Conservation (phyloP, 1,140 invertebrate species). For the Anastrepha obliqua region DNA sequence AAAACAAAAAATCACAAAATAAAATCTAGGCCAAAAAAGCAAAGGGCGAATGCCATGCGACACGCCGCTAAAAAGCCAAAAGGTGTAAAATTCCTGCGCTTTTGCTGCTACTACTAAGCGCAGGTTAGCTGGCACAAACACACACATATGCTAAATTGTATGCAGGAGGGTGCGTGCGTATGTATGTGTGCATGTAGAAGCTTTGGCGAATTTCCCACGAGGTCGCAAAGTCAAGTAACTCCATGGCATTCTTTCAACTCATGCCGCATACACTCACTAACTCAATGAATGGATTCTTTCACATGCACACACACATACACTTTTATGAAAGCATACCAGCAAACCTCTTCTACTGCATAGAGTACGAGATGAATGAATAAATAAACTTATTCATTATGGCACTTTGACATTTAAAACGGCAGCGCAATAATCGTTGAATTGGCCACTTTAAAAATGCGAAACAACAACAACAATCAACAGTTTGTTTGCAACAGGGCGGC, state of each 20-base stretch:
- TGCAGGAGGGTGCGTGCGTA: not conserved
- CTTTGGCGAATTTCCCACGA: slow-evolving; percentile 24
- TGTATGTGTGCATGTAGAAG: not conserved
- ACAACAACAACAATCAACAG: slow-evolving; percentile 9
- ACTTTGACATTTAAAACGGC: slow-evolving; percentile 50
- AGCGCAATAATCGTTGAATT: slow-evolving; percentile 47
- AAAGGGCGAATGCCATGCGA: slow-evolving; percentile 8
- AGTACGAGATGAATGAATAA: slow-evolving; percentile 42
- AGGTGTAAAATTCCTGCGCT: slow-evolving; percentile 48
- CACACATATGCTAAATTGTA: not conserved
- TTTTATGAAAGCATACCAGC: not conserved
- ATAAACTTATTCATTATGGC: slow-evolving; percentile 50
- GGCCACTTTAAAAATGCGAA: slow-evolving; percentile 42
- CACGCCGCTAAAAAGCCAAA: slow-evolving; percentile 32
- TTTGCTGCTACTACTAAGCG: not conserved
- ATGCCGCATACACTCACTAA: not conserved
- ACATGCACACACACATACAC: not conserved
- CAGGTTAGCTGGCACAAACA: not conserved
- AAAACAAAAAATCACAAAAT: not conserved
- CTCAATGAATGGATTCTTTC: slow-evolving; percentile 6
- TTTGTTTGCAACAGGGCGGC: not conserved
- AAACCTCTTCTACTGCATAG: not conserved
- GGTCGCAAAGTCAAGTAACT: slow-evolving; percentile 31
- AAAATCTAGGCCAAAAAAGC: slow-evolving; percentile 26
- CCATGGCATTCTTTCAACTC: not conserved